phyloP scores from a whole-genome alignment of 2,797 vertebrate genomes.

The Rhyacichthys aspro region DNA sequence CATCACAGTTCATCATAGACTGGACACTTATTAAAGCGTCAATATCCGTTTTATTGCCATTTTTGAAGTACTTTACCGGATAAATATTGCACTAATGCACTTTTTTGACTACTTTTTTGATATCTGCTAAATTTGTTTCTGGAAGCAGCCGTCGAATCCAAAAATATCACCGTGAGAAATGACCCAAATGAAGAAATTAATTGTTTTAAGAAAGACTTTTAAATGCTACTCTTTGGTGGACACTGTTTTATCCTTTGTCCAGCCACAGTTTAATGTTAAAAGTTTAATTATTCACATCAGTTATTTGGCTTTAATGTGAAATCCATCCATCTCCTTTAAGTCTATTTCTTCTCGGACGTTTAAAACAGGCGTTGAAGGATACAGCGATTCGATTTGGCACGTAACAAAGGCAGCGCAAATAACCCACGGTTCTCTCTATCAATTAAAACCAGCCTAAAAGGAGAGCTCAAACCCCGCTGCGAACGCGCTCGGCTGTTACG shows the following conservation, averaged over 20 bases:
- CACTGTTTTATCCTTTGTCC: no score
- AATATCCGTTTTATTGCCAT: no score
- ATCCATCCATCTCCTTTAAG: neutral
- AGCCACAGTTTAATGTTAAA: neutral
- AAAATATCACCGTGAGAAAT: no score
- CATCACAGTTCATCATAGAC: no score
- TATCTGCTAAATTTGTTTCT: no score
- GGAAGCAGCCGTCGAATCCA: neutral
- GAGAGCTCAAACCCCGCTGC: constrained; percentile 49
- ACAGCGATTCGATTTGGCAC: constrained; percentile 30
- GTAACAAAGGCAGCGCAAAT: constrained; percentile 45
- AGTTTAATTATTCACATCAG: neutral
- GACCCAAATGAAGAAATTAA: no score
- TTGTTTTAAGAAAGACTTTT: no score
- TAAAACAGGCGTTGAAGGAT: neutral
- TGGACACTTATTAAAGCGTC: no score
- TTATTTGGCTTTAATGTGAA: neutral
- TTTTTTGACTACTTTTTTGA: no score
- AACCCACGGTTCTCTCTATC: constrained; percentile 59
- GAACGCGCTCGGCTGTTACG: constrained; percentile 52
- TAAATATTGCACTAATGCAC: no score
- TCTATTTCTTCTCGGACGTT: neutral
- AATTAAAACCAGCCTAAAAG: constrained; percentile 67
- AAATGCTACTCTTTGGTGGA: no score
- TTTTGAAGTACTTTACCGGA: no score